phyloP scores from a whole-genome alignment of 2,888 invertebrate species.

The Sphaerophoria rueppellii region DNA sequence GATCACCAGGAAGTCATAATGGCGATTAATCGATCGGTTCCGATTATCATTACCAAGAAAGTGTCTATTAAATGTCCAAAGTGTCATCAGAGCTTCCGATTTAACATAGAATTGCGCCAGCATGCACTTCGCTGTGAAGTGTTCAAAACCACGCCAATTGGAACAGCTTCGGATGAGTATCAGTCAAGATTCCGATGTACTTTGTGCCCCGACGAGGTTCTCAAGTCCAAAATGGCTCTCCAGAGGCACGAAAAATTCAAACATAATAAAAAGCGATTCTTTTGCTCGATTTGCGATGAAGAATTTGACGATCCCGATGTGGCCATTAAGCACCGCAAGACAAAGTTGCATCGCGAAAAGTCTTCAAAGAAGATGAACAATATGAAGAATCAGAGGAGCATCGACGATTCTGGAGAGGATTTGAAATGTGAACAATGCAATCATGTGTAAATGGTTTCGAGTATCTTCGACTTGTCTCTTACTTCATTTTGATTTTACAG shows the following conservation, averaged over 20 bases:
- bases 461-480: too few species aligned
- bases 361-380: slow-evolving; percentile 83
- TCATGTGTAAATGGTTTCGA: slow-evolving; percentile 58
- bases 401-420: slow-evolving; percentile 80
- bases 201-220: slow-evolving; percentile 84
- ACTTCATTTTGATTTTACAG: slow-evolving; percentile 28
- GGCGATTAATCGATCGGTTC: slow-evolving; percentile 91
- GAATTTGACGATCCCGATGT: slow-evolving; percentile 85
- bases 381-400: slow-evolving; percentile 83
- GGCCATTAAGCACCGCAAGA: slow-evolving; percentile 87
- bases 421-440: slow-evolving; percentile 58
- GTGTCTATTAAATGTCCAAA: slow-evolving; percentile 85
- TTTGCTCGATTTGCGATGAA: slow-evolving; percentile 87
- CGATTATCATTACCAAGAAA: slow-evolving; percentile 89
- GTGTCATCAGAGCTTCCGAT: slow-evolving; percentile 88
- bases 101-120: slow-evolving; percentile 88
- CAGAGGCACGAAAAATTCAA: slow-evolving; percentile 86
- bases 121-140: slow-evolving; percentile 84
- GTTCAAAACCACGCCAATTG: slow-evolving; percentile 77
- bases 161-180: slow-evolving; percentile 86
- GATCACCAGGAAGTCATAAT: slow-evolving; percentile 89
- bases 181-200: slow-evolving; percentile 86
- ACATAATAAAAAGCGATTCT: slow-evolving; percentile 85
- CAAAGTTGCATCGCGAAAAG: slow-evolving; percentile 86
- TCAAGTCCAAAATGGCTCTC: slow-evolving; percentile 85